Evolutionary conservation across 1,140 invertebrate species (phyloP), one percentile per base, ranked within the genome.

Genomic region (Rhyzopertha dominica): DNA sequence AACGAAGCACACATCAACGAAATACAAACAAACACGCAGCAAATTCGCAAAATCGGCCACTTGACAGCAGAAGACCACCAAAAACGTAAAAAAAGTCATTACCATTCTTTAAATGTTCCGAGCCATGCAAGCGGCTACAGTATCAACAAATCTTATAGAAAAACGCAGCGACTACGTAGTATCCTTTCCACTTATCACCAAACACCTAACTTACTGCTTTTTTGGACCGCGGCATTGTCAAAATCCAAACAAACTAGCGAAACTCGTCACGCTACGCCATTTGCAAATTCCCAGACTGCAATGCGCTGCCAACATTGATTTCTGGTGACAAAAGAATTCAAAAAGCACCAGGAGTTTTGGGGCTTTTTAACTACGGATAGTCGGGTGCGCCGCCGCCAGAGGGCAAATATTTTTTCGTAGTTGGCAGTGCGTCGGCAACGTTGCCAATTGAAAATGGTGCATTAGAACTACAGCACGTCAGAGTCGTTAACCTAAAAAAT

Each of bases 271-370:
- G 49, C 46, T 47, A 44, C 53, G 38, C 48, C 49, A 53, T 57
- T 43, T 53, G 51, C 35, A 43, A 38, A 20, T 40, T 40, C 53
- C 53, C 52, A 53, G 20, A 43, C 49, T 59, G 51, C 47, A 47
- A 19, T 44, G 50, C 47, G 54, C 47, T 66, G 45, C 64, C 64
- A 66, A 66, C 64, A 66, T 66, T 61, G 64, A 66, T 66, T 66
- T 63, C 62, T 63, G 40, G 54, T 36, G 57, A 53, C 53, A 59
- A 63, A 65, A 65, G 63, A 62, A 62, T 56, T 24, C 26, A 46
- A 59, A 64, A 58, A 56, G 44, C 61, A 63, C 61, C 50, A 58
- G 63, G 65, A 66, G 62, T 40, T 58, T 61, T 58, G 60, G 60
- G 60, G 52, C 51, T 61, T 65, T 61, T 62, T 62, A 49, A 51